Evolutionary conservation across 2,888 invertebrate species (phyloP), one percentile per base, ranked within the genome.

Genomic region (Syritta pipiens): DNA sequence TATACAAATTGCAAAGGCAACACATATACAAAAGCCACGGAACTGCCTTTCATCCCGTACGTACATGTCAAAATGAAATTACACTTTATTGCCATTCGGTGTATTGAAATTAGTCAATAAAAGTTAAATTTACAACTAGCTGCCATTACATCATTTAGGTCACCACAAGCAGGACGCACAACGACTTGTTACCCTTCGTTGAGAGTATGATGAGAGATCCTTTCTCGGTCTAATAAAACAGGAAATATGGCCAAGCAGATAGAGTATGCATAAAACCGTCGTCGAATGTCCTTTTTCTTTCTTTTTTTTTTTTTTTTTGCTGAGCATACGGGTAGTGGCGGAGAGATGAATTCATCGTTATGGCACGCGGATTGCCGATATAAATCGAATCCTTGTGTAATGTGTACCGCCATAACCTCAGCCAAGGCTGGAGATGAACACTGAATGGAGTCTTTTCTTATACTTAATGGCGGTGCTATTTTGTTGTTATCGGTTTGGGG

Each of bases 61-160:
- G 68, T 46, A 53, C 46, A 72, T 79, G 74, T 68, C 74, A 74
- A 79, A 79, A 72, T 63, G 62, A 57, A 79, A 74, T 74, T 67
- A 62, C 79, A 74, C 74, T 79, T 79, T 79, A 79, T 79, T 74
- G 79, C 72, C 53, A 19, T 74, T 74, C 48, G 62, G 79, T 74
- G 71, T 81, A 77, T 81, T 81, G 81, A 81, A 81, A 81, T 81
- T 81, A 75, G 74, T 75, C 81, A 81, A 81, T 81, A 81, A 81
- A 81, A 75, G 75, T 75, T 63, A 63, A 75, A 81, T 81, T 81
- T 81, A 81, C 81, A 81, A 75, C 79, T 74, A 60, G 30, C 67
- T 79, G 77, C 44, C 49, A 62, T 79, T 62, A 68, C 72, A 79
- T 79, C 55, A 79, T 79, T 79, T 74, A 72, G 67, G 79, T 74